These are phyloP conservation scores for Archips crataeganus DNA, from an alignment of 2,888 invertebrate genomes.

Conservation along the genomic window DNA sequence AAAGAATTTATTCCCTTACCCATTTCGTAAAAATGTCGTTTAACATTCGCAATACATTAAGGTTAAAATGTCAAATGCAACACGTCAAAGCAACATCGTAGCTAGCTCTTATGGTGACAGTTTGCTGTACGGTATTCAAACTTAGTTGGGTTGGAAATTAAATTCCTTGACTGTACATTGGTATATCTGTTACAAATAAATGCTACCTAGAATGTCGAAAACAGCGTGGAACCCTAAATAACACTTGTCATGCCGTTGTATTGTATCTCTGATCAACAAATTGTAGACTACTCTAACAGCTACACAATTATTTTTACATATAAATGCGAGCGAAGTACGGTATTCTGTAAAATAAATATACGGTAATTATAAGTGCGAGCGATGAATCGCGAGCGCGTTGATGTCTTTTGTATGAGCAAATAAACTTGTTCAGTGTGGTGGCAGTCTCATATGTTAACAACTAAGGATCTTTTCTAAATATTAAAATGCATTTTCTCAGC, in stretches of 20 bases:
- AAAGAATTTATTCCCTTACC: too few relatives aligned
- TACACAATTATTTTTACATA: constrained; percentile 22
- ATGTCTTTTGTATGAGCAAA: constrained; percentile 19
- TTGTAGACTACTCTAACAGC: constrained; percentile 12
- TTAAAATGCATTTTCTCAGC: too few relatives aligned
- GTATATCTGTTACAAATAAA: background rate
- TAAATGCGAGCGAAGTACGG: constrained; percentile 6
- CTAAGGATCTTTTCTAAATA: too few relatives aligned
- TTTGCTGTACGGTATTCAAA: too few relatives aligned
- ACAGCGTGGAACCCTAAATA: constrained; percentile 30
- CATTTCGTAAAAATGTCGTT: too few relatives aligned
- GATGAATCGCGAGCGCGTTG: background rate
- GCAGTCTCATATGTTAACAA: too few relatives aligned
- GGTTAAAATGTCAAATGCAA: too few relatives aligned
- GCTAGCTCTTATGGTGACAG: too few relatives aligned
- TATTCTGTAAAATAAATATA: background rate
- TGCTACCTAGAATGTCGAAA: background rate
- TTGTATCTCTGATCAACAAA: constrained; percentile 26
- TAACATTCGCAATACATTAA: too few relatives aligned
- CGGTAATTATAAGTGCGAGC: background rate
- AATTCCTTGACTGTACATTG: too few relatives aligned
- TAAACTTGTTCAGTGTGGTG: background rate
- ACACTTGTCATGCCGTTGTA: constrained; percentile 15
- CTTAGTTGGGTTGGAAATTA: too few relatives aligned
- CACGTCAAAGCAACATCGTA: too few relatives aligned